These are phyloP conservation scores for Pseudachorutes palmiensis DNA, from an alignment of 1,140 invertebrate species.

Conservation along the genomic window DNA sequence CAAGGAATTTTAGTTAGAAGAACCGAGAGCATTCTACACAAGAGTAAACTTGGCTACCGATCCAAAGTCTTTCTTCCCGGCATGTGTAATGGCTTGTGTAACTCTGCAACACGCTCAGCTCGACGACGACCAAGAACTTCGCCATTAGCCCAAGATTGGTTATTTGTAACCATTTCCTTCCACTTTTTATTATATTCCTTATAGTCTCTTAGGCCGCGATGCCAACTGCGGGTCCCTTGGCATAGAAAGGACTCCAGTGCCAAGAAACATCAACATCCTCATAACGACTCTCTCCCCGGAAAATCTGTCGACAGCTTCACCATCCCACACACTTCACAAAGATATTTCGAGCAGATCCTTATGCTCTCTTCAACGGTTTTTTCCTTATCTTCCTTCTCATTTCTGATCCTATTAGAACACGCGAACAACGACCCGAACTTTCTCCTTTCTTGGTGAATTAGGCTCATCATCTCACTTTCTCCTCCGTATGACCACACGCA, in stretches of 20 bases:
- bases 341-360: background rate
- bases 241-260: background rate
- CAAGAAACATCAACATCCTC: constrained; percentile 10
- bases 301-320: background rate
- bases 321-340: background rate
- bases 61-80: background rate
- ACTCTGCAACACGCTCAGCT: no score
- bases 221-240: no score
- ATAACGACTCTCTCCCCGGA: background rate
- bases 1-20: constrained; percentile 1
- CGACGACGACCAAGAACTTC: background rate
- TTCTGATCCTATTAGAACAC: background rate
- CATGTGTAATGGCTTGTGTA: background rate
- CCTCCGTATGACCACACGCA: no score
- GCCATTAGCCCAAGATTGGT: constrained; percentile 6
- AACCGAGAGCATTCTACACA: background rate
- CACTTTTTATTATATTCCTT: background rate
- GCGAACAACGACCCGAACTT: background rate
- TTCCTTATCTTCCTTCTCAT: background rate
- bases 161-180: constrained; percentile 11
- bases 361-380: background rate
- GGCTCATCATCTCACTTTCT: no score
- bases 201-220: background rate
- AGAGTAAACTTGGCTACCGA: background rate
- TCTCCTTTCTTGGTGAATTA: background rate